Base-by-base conservation (phyloP, 2,797 vertebrate species). In the Pipistrellus pipistrellus region DNA sequence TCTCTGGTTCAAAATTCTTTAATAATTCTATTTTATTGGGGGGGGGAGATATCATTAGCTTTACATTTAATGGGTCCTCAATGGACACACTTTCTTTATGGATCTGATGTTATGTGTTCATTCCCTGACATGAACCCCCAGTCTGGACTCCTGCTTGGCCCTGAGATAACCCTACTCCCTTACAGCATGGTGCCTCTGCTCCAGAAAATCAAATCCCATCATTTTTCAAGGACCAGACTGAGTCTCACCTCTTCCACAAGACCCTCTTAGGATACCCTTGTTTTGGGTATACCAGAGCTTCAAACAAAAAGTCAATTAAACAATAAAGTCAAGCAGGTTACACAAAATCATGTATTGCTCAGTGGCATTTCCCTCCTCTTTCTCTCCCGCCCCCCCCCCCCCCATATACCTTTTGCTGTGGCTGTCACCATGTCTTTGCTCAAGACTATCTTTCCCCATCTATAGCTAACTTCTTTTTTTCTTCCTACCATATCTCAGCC, bases 1-100 rank as follows among this genome's bases (percentile, higher is more conserved):
- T 94, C 76, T 62, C 69, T n/a, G 32, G 13, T 21, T 81, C 71
- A 93, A 90, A 71, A 91, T 78, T 88, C 55, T 78, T 95, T 46
- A 88, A 20, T 51, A 32, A 59, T 13, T 44, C 17, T 66, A 32
- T 84, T 93, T 90, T 38, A 77, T 62, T 82, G 21, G 12, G 84
- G 27, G 51, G 80, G 51, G 51, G 17, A 46, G 18, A 77, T 44
- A 18, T 69, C 25, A 21, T 89, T 55, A 88, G 57, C 30, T 66
- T 95, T 71, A 85, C 46, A 57, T 51, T 77, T 68, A 71, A 76
- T 14, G 21, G 7, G 21, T 75, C 30, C n/a, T 94, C 55, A 64
- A 25, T 41, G 18, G 83, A 46, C 32, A 9, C 51, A 72, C n/a
- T 41, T 75, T 80, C 88, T 75, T 86, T 73, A 62, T 15, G 8